Evolutionary conservation across 2,888 invertebrate species (phyloP).

Genomic region (Drepana falcataria): DNA sequence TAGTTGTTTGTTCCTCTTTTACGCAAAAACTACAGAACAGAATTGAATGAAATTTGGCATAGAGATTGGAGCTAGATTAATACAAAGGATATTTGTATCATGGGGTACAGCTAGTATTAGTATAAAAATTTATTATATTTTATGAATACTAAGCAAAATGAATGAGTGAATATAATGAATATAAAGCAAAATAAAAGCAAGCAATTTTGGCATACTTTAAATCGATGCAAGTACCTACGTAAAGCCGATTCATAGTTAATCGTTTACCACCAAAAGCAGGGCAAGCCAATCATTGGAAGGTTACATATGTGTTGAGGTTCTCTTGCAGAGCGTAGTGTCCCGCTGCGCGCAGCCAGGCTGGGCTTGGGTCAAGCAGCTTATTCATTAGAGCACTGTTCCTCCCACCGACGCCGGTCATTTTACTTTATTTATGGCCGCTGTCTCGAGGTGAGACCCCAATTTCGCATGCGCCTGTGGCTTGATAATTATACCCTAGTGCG

Average conservation of each 20-base stretch:
- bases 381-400: slow-evolving; percentile 71
- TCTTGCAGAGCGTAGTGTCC: slow-evolving; percentile 7
- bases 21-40: no score
- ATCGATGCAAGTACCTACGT: not conserved
- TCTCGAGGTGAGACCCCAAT: slow-evolving; percentile 76
- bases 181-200: no score
- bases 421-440: slow-evolving; percentile 72
- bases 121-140: no score
- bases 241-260: not conserved
- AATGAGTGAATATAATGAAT: no score
- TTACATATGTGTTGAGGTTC: slow-evolving; percentile 9
- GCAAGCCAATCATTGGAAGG: slow-evolving; percentile 15
- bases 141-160: no score
- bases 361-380: slow-evolving; percentile 39
- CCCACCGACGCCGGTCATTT: slow-evolving; percentile 69
- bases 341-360: slow-evolving; percentile 14
- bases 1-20: no score
- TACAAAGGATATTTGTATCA: no score
- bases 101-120: no score
- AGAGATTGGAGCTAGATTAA: no score
- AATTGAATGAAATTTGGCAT: no score
- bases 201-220: no score
- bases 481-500: slow-evolving; percentile 72
- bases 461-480: slow-evolving; percentile 72
- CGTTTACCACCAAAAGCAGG: not conserved